Evolutionary conservation across 2,888 invertebrate genomes (phyloP).

Genomic region (Lochmaea crataegi): DNA sequence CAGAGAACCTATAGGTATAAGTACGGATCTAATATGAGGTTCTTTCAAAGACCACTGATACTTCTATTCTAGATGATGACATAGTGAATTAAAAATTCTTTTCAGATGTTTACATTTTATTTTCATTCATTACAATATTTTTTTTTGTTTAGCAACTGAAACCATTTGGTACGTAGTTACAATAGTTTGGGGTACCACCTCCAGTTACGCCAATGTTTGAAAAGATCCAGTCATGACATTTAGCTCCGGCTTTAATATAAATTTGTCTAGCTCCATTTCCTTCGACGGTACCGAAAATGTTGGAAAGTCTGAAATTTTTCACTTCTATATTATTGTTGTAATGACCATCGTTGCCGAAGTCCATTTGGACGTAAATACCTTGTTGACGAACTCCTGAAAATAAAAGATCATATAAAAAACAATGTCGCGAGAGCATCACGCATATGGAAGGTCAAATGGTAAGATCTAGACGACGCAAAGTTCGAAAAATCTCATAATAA

Average conservation of each 20-base stretch:
- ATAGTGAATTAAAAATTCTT: too few species aligned
- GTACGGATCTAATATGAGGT: too few species aligned
- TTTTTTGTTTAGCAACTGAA: slow-evolving; percentile 1
- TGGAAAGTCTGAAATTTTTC: neutral
- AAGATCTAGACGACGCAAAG: too few species aligned
- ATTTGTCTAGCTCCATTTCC: slow-evolving; percentile 8
- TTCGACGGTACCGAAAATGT: slow-evolving; percentile 16
- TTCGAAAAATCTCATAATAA: too few species aligned
- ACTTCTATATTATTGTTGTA: slow-evolving; percentile 29
- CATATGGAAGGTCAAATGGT: too few species aligned
- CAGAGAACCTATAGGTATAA: too few species aligned
- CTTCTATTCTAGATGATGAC: too few species aligned
- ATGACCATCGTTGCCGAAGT: slow-evolving; percentile 17
- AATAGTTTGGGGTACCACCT: slow-evolving; percentile 12
- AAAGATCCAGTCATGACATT: slow-evolving; percentile 14
- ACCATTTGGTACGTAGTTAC: slow-evolving; percentile 19
- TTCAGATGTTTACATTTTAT: neutral
- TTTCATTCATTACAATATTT: neutral
- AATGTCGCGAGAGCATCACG: too few species aligned
- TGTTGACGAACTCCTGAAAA: slow-evolving; percentile 22
- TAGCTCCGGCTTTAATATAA: slow-evolving; percentile 15
- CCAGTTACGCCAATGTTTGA: slow-evolving; percentile 3
- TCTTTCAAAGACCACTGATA: too few species aligned
- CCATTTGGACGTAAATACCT: slow-evolving; percentile 27
- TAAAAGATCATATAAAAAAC: neutral